Evolutionary conservation across 2,113 vertebrate species (phyloP).

Genomic region (Misgurnus mizolepis): DNA sequence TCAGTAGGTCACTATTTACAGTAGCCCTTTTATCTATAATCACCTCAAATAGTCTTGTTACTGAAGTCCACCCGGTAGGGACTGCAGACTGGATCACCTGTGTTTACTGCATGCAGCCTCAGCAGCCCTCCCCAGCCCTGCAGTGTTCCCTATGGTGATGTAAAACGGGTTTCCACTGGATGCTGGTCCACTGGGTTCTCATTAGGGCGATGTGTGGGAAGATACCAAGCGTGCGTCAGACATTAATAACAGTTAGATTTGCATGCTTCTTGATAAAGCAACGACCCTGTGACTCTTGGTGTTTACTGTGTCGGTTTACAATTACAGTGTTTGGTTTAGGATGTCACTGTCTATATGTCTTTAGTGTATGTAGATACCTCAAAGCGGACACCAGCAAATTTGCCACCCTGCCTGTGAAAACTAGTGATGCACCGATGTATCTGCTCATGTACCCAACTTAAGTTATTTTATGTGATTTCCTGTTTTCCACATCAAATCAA

Average conservation of each 20-base stretch:
- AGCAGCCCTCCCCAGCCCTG: conserved; percentile 27
- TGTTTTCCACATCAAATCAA: too few species aligned
- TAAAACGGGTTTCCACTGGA: conserved; percentile 33
- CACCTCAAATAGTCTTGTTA: background rate
- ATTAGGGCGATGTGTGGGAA: conserved; percentile 48
- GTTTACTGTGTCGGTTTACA: background rate
- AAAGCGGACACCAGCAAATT: too few species aligned
- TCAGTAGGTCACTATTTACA: background rate
- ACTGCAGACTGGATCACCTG: conserved; percentile 8
- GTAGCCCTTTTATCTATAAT: too few species aligned
- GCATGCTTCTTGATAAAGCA: conserved; percentile 6
- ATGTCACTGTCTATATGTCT: background rate
- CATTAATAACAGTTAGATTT: conserved; percentile 35
- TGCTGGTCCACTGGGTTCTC: conserved; percentile 51
- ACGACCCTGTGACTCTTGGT: conserved; percentile 2
- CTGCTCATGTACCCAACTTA: too few species aligned
- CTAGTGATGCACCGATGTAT: too few species aligned
- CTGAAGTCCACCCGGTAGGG: background rate
- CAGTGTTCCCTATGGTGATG: conserved; percentile 39
- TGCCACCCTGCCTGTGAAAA: too few species aligned
- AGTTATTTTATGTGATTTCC: too few species aligned
- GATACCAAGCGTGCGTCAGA: conserved; percentile 16
- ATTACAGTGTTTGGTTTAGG: background rate
- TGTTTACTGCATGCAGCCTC: conserved; percentile 42
- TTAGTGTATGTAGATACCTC: too few species aligned